phyloP scores from a whole-genome alignment of 2,888 invertebrate genomes.

The Mesochorus sp. region DNA sequence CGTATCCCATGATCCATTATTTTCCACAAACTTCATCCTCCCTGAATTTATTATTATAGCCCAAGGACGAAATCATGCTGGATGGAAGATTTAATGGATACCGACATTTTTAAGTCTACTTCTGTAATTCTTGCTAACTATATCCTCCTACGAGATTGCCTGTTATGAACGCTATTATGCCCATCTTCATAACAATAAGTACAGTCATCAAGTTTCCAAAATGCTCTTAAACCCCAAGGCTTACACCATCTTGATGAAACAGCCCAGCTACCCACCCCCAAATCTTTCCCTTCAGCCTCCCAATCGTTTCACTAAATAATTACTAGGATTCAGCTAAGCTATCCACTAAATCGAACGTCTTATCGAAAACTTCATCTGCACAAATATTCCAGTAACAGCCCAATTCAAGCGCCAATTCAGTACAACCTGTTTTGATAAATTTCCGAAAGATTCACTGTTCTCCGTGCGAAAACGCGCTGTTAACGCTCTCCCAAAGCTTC shows the following conservation, averaged over 20 bases:
- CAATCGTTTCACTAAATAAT: no score
- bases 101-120: neutral
- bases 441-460: neutral
- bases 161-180: slow-evolving; percentile 6
- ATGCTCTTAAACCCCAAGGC: neutral
- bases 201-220: neutral
- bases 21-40: slow-evolving; percentile 2
- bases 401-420: no score
- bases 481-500: slow-evolving; percentile 17
- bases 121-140: neutral
- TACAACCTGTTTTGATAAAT: no score
- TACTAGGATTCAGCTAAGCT: no score
- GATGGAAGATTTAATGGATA: neutral
- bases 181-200: slow-evolving; percentile 16
- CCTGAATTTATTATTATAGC: neutral
- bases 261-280: no score
- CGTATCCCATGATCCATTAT: neutral
- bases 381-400: no score
- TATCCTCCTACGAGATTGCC: neutral
- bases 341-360: no score
- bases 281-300: no score
- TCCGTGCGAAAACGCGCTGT: slow-evolving; percentile 19
- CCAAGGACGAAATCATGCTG: neutral
- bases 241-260: no score
- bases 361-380: no score